Percentiles rank a stretch among this genome's conserved stretches.
Evolutionary conservation across 2,888 invertebrate genomes (phyloP).

Genomic region (Ichneumon xanthorius): DNA sequence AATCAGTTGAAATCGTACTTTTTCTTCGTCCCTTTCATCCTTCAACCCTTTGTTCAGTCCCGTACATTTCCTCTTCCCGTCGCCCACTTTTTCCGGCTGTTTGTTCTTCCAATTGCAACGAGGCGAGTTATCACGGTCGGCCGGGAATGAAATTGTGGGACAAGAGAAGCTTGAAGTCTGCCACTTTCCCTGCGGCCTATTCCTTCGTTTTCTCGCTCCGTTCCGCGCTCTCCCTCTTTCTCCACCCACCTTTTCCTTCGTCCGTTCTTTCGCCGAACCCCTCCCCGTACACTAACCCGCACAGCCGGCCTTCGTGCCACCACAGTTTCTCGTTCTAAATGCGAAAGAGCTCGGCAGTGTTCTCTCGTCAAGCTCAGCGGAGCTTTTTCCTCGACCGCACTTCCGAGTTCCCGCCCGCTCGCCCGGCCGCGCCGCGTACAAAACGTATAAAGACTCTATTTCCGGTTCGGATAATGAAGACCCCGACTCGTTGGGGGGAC

Average conservation of each 20-base stretch:
- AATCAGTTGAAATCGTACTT: slow-evolving; percentile 57
- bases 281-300: slow-evolving; percentile 1
- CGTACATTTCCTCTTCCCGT: slow-evolving; percentile 49
- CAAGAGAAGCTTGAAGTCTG: slow-evolving; percentile 67
- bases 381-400: slow-evolving; percentile 17
- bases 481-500: slow-evolving; percentile 53
- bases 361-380: slow-evolving; percentile 30
- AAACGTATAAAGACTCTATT: slow-evolving; percentile 60
- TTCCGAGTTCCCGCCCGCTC: slow-evolving; percentile 30
- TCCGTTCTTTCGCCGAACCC: slow-evolving; percentile 10
- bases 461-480: slow-evolving; percentile 61
- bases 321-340: slow-evolving; percentile 34
- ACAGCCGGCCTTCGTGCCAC: background rate
- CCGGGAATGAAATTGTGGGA: slow-evolving; percentile 71
- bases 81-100: slow-evolving; percentile 52
- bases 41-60: slow-evolving; percentile 59
- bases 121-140: slow-evolving; percentile 71
- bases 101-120: slow-evolving; percentile 71
- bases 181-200: slow-evolving; percentile 69
- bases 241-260: background rate
- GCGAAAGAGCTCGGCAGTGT: slow-evolving; percentile 22
- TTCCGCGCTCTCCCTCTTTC: background rate
- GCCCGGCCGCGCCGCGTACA: slow-evolving; percentile 18
- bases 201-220: slow-evolving; percentile 52
- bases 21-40: slow-evolving; percentile 59